Percentiles rank a stretch among this genome's conserved stretches.
Evolutionary conservation across 1,140 invertebrate genomes (phyloP).

Genomic region (Helicoverpa armigera): DNA sequence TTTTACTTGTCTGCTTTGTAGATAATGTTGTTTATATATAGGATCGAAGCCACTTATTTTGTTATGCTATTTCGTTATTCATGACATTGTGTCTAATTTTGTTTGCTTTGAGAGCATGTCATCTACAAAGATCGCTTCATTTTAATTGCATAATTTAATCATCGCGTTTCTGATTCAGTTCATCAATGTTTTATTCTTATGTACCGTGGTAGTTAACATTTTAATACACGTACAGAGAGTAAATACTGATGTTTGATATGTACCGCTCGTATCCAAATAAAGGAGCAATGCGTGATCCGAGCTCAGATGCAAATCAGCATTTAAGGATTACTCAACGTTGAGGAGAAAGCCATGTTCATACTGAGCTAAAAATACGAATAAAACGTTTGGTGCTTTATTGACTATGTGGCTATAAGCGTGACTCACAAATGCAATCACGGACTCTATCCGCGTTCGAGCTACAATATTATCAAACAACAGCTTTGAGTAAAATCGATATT

Average conservation of each 20-base stretch:
- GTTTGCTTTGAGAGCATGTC: neutral
- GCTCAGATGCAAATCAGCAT: neutral
- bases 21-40: conserved; percentile 21
- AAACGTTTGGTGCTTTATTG: neutral
- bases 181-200: too few species aligned
- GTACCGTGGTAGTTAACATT: too few species aligned
- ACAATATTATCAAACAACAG: neutral
- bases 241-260: too few species aligned
- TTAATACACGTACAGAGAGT: too few species aligned
- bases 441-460: neutral
- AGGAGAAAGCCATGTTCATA: neutral
- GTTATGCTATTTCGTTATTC: neutral
- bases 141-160: too few species aligned
- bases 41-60: neutral
- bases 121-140: neutral
- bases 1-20: conserved; percentile 29
- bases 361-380: neutral
- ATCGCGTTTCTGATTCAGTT: too few species aligned
- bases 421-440: neutral
- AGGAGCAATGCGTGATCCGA: neutral
- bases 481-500: neutral
- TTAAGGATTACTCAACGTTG: neutral
- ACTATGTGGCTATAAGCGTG: neutral
- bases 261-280: too few species aligned
- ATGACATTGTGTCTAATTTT: conserved; percentile 1